A percentile compares a stretch with the other conserved stretches of the same genome.
Evolutionary conservation across 2,888 invertebrate genomes (phyloP).

Genomic region (Fragum sueziense): DNA sequence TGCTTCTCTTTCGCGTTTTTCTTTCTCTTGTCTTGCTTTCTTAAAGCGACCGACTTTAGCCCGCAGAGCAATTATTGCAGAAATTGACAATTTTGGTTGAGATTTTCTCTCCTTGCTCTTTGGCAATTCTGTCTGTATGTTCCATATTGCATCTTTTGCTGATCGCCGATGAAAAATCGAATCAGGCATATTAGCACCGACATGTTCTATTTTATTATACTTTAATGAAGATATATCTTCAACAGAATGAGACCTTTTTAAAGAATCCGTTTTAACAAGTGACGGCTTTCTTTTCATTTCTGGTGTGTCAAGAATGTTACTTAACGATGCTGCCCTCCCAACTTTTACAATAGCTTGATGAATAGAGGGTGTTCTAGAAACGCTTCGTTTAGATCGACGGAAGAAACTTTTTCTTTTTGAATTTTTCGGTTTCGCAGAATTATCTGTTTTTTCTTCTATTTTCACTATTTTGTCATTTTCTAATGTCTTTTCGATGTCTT

Average conservation of each 20-base stretch:
- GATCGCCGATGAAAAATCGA: slow-evolving; percentile 11
- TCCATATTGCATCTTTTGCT: slow-evolving; percentile 18
- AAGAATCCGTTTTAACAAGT: slow-evolving; percentile 2
- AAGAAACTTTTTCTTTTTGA: slow-evolving; percentile 10
- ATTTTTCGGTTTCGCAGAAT: background rate
- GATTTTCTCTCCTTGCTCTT: slow-evolving; percentile 21
- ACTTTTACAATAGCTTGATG: slow-evolving; percentile 9
- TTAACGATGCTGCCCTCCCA: slow-evolving; percentile 42
- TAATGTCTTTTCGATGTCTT: background rate
- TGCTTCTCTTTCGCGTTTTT: slow-evolving; percentile 15
- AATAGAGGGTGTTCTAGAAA: background rate
- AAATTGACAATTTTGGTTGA: slow-evolving; percentile 52
- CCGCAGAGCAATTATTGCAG: slow-evolving; percentile 57
- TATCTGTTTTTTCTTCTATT: slow-evolving; percentile 36
- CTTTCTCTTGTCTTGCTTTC: slow-evolving; percentile 47
- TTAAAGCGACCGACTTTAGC: slow-evolving; percentile 51
- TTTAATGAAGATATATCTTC: slow-evolving; percentile 9
- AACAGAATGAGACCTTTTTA: slow-evolving; percentile 20
- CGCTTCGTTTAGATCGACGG: slow-evolving; percentile 9
- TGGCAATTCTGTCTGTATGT: slow-evolving; percentile 9
- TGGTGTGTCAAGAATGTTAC: slow-evolving; percentile 21
- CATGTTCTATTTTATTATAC: slow-evolving; percentile 9
- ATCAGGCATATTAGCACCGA: background rate
- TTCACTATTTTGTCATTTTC: slow-evolving; percentile 20
- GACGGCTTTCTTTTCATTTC: slow-evolving; percentile 5